Percentiles rank a stretch among this genome's conserved stretches.
phyloP scores from a whole-genome alignment of 1,140 invertebrate genomes.

The Musca vetustissima region DNA sequence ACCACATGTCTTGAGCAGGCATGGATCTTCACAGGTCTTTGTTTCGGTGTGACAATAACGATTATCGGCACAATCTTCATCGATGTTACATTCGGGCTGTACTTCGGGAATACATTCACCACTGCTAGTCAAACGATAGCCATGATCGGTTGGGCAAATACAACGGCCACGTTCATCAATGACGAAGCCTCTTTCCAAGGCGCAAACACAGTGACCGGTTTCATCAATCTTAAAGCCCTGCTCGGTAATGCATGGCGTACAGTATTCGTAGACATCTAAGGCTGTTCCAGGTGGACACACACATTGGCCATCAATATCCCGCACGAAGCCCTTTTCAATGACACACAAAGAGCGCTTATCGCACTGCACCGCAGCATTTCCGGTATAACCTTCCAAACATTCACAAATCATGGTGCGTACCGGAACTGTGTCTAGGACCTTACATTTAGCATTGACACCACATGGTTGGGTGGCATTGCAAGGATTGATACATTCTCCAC shows the following conservation, averaged over 20 bases:
- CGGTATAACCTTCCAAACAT: constrained; percentile 81
- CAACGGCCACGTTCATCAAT: constrained; percentile 77
- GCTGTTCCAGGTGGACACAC: constrained; percentile 75
- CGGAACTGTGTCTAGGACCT: constrained; percentile 77
- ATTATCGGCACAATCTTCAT: constrained; percentile 78
- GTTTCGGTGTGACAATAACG: constrained; percentile 70
- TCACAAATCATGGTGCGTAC: constrained; percentile 87
- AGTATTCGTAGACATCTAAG: constrained; percentile 74
- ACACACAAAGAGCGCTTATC: constrained; percentile 70
- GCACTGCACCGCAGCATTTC: constrained; percentile 77
- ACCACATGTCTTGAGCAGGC: constrained; percentile 70
- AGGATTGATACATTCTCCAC: constrained; percentile 79
- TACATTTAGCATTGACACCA: constrained; percentile 77
- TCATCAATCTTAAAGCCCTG: constrained; percentile 75
- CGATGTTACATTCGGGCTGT: constrained; percentile 66
- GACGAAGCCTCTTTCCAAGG: constrained; percentile 71
- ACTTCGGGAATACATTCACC: constrained; percentile 66
- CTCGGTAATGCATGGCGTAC: constrained; percentile 69
- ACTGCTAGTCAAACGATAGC: constrained; percentile 66
- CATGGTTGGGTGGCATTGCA: constrained; percentile 80
- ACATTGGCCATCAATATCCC: constrained; percentile 70
- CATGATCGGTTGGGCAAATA: constrained; percentile 71
- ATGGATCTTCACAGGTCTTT: constrained; percentile 76
- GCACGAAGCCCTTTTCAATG: constrained; percentile 71
- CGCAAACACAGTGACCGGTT: constrained; percentile 78